phyloP scores from a whole-genome alignment of 2,113 vertebrate genomes.

The Aix galericulata region DNA sequence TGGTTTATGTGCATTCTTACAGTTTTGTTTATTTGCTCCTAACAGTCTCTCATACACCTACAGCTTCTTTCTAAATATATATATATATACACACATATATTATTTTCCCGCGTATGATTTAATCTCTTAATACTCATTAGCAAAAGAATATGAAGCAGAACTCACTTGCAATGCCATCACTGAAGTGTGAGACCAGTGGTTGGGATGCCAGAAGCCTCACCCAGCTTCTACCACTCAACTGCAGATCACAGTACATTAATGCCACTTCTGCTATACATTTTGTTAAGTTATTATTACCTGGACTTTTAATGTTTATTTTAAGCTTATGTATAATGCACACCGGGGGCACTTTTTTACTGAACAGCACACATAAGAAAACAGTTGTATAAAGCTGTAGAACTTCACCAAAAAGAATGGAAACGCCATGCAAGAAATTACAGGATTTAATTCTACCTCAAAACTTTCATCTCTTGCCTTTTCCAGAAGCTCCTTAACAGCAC shows the following conservation, averaged over 20 bases:
- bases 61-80: neutral
- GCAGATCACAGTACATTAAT: neutral
- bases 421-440: neutral
- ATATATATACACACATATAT: neutral
- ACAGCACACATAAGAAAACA: neutral
- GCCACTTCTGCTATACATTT: neutral
- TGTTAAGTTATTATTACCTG: neutral
- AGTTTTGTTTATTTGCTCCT: neutral
- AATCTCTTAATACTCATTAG: neutral
- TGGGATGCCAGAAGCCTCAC: neutral
- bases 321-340: neutral
- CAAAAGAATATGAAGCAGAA: neutral
- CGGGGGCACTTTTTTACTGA: neutral
- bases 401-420: neutral
- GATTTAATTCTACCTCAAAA: neutral
- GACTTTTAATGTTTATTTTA: neutral
- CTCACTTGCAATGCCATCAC: neutral
- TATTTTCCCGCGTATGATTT: neutral
- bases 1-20: neutral
- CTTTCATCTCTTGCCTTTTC: neutral
- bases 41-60: neutral
- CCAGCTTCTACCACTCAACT: neutral
- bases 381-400: neutral
- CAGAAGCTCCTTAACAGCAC: neutral
- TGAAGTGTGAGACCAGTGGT: neutral